Evolutionary conservation across 2,797 vertebrate species (phyloP), one percentile per base, ranked within the genome.

Genomic region (Xerus rutilus): DNA sequence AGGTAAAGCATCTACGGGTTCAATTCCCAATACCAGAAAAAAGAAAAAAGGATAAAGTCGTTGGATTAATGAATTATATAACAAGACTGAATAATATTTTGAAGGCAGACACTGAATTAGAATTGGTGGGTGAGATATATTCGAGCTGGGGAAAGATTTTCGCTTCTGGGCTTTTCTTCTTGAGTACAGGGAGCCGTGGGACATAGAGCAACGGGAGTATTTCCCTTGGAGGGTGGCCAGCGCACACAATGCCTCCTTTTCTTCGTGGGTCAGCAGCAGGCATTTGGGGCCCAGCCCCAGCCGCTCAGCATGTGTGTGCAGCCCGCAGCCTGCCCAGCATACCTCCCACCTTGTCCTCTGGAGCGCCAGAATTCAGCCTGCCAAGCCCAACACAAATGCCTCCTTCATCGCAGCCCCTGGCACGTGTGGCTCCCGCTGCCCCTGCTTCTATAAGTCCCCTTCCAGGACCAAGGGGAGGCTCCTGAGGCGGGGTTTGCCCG

Each of bases 191-290:
- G 70, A 96, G 79, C 79, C 14, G 73, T 69, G 74, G 89, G 86
- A 91, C 96, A 93, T 43, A 77, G 74, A 95, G 91, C 91, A 91
- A 94, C 69, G 25, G 59, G 77, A 77, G 73, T 91, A 95, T 95
- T 97, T 97, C 95, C 89, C 93, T 97, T 96, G 96, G 97, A 67
- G 70, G 0, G 0, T 70, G 5, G 91, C 96, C 96, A 95, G 95
- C 5, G 0, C 62, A 57, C 95, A 98, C 97, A 97, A 96, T 96
- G 94, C 91, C 92, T 98, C 86, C 95, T 89, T 96, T 97, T 96
- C 95, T 97, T 94, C 70, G 59, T 78, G 67, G 84, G 83, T 62
- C 62, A n/a, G 96, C 83, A 94, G 93, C 83, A 94, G 94, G 95
- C 89, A 0, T 76, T 86, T 65, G 59, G 84, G 86, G 70, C 79